These are phyloP conservation scores for Petaurus breviceps DNA, from an alignment of 2,113 vertebrate species.

Conservation along the genomic window DNA sequence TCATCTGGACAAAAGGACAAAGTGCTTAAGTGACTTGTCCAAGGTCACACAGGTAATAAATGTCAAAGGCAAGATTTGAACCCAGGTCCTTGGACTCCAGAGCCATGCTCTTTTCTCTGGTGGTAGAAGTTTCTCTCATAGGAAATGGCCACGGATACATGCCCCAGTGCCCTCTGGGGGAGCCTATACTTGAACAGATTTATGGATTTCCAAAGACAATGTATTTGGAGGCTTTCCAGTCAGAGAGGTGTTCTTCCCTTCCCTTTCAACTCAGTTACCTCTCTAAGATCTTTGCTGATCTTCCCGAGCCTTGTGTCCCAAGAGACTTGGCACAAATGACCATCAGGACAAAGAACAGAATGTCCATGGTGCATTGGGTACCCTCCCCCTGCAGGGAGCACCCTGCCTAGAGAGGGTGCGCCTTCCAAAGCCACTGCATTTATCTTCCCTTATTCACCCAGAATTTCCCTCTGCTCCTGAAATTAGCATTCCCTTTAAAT, in stretches of 20 bases:
- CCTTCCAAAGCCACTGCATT: neutral
- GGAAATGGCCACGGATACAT: neutral
- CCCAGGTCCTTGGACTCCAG: neutral
- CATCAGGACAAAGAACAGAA: neutral
- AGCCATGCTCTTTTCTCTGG: neutral
- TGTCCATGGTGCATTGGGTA: neutral
- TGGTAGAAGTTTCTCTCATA: neutral
- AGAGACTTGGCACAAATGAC: neutral
- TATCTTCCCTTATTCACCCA: conserved; percentile 3
- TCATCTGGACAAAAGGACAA: neutral
- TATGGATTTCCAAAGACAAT: neutral
- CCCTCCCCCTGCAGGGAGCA: neutral
- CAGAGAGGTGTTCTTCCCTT: neutral
- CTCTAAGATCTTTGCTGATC: neutral
- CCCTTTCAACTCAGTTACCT: neutral
- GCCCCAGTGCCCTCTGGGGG: neutral
- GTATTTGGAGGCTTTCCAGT: neutral
- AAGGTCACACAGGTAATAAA: neutral
- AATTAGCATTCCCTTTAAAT: conserved; percentile 69
- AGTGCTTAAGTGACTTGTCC: neutral
- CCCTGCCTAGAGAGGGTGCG: neutral
- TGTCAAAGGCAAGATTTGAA: neutral
- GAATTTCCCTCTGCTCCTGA: conserved; percentile 43
- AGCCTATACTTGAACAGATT: neutral
- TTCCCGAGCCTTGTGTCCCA: neutral